Conservation (phyloP, 1,140 invertebrate genomes). For the Parasteatoda tepidariorum region DNA sequence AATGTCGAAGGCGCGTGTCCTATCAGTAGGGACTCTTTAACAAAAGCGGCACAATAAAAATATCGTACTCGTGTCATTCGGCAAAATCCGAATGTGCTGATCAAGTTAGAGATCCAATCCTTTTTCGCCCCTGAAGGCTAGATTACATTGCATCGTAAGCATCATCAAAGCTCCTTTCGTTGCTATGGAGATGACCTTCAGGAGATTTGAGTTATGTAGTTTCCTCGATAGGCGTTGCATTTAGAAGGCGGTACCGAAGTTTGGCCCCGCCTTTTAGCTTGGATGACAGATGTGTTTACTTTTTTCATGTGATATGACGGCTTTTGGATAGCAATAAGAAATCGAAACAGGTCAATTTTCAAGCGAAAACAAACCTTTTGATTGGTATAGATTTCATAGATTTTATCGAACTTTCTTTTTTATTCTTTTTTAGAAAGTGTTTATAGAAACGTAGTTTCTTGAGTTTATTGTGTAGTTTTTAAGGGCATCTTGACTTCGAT, state of each 20-base stretch:
- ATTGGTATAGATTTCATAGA: conserved; percentile 36
- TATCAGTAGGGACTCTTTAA: conserved; percentile 22
- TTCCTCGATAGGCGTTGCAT: background rate
- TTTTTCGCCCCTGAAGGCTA: conserved; percentile 7
- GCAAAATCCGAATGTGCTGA: conserved; percentile 32
- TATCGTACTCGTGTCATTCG: conserved; percentile 17
- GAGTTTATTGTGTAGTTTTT: too few relatives aligned
- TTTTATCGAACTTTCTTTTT: background rate
- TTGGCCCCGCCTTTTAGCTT: background rate
- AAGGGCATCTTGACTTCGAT: too few relatives aligned
- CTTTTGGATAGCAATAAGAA: conserved; percentile 2
- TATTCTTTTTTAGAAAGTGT: conserved; percentile 18
- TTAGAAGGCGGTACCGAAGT: background rate
- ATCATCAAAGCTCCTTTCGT: background rate
- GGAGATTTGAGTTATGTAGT: background rate
- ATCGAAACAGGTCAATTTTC: conserved; percentile 35
- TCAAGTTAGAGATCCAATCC: conserved; percentile 16
- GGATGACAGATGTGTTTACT: conserved; percentile 29
- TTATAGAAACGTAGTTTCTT: conserved; percentile 11
- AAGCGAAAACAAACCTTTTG: conserved; percentile 23
- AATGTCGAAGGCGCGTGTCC: background rate
- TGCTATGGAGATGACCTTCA: conserved; percentile 45
- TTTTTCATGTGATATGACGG: conserved; percentile 23
- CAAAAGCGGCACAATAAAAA: conserved; percentile 26
- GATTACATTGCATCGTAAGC: conserved; percentile 16